phyloP scores from a whole-genome alignment of 2,888 invertebrate species.

The Prostheceraeus crozeri region DNA sequence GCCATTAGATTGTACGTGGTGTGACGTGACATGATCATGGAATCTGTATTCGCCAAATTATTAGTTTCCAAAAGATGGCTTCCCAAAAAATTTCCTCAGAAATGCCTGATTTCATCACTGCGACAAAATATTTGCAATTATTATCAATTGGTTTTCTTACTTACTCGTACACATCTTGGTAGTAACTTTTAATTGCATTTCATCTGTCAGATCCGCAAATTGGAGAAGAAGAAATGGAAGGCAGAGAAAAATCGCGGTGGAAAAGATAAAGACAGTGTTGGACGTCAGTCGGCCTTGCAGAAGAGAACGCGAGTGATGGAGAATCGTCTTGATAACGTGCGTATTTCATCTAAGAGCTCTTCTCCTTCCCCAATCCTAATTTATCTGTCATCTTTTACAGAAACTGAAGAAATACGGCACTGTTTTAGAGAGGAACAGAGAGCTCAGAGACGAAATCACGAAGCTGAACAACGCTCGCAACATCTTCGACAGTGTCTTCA shows the following conservation, averaged over 20 bases:
- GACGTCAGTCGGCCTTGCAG: constrained; percentile 27
- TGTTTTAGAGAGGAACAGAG: constrained; percentile 45
- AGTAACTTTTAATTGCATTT: too few relatives aligned
- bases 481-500: constrained; percentile 73
- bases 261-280: constrained; percentile 30
- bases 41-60: too few relatives aligned
- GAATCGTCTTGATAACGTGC: constrained; percentile 40
- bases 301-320: constrained; percentile 36
- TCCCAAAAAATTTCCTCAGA: too few relatives aligned
- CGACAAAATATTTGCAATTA: too few relatives aligned
- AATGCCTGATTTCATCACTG: too few relatives aligned
- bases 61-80: too few relatives aligned
- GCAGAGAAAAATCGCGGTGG: constrained; percentile 31
- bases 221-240: constrained; percentile 24
- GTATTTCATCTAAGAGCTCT: not conserved
- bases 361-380: too few relatives aligned
- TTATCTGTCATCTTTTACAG: constrained; percentile 15
- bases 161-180: too few relatives aligned
- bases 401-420: constrained; percentile 45
- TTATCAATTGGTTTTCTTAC: too few relatives aligned
- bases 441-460: constrained; percentile 69
- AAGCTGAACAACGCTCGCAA: constrained; percentile 70
- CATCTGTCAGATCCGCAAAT: constrained; percentile 29
- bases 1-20: too few relatives aligned
- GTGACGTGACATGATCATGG: too few relatives aligned